Percentiles rank a stretch among this genome's conserved stretches.
Conservation (phyloP, 1,140 invertebrate species). For the Lineus longissimus region DNA sequence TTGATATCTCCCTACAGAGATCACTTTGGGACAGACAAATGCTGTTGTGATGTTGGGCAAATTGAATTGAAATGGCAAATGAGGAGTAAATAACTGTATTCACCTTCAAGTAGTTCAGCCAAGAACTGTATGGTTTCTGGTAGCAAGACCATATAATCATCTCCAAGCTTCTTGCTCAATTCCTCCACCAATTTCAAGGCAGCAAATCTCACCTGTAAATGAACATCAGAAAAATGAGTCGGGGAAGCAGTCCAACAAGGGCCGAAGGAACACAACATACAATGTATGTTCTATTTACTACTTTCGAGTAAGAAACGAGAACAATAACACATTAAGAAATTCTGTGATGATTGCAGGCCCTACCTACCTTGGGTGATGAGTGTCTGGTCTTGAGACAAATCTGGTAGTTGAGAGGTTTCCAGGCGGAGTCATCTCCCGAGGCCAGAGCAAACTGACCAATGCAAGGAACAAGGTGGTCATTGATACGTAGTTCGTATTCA, state of each 20-base stretch:
- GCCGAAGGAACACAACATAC: too few species aligned
- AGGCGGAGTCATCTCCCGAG: conserved; percentile 75
- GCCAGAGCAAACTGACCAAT: conserved; percentile 77
- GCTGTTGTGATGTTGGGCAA: too few species aligned
- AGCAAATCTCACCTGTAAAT: conserved; percentile 47
- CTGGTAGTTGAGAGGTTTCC: conserved; percentile 86
- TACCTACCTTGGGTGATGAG: conserved; percentile 59
- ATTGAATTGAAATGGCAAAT: too few species aligned
- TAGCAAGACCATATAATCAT: conserved; percentile 53
- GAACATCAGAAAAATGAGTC: conserved; percentile 5
- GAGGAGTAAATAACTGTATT: conserved; percentile 8
- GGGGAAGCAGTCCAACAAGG: background rate
- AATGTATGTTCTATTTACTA: too few species aligned
- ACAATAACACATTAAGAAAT: too few species aligned
- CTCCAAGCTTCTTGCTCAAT: conserved; percentile 49
- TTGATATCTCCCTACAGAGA: too few species aligned
- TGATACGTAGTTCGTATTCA: conserved; percentile 61
- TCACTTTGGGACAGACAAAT: too few species aligned
- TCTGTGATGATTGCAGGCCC: background rate
- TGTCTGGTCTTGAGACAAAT: conserved; percentile 81
- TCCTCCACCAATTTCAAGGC: conserved; percentile 48
- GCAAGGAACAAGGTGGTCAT: conserved; percentile 68
- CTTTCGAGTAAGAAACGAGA: too few species aligned
- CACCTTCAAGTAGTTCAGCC: conserved; percentile 58
- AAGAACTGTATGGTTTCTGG: conserved; percentile 57